Base-by-base conservation (phyloP, 2,797 vertebrate species). In the Aulostomus chinensis region DNA sequence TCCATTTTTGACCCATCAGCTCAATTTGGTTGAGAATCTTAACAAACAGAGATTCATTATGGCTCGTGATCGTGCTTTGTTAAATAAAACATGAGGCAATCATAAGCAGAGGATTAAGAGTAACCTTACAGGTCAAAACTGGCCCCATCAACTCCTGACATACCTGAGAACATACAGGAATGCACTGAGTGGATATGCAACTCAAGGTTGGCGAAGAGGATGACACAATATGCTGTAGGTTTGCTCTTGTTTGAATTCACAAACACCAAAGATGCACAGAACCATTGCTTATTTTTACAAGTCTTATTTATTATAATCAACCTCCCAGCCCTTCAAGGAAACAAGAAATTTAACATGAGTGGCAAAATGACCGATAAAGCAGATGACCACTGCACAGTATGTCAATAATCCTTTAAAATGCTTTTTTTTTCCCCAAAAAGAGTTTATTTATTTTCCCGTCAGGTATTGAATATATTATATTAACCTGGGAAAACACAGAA, bases 401-500 rank as follows among this genome's bases (percentile, higher is more conserved):
- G 15, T 30, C 25, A 30, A 13, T 31, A 26, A 43, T 31, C 16
- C 17, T 9, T 13, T 24, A 13, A 21, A n/a, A 20, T n/a, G 18
- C 4, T 10, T 18, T 18, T 36, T n/a, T 36, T 20, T 5, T 18
- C 6, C 10, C 2, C 4, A 36, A n/a, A 36, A n/a, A 21, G 16
- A 9, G 14, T 4, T 4, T 3, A 35, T 54, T 34, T 24, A 49
- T 21, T 63, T 59, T 59, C 35, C 45, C 37, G 14, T 38, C 46
- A 52, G 2, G 42, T 31, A 66, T 11, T 45, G 12, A 8, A 22
- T 8, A 34, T 36, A 14, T 43, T 38, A 30, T 49, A 62, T 62
- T 36, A n/a, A 26, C n/a, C 34, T 0, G 1, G 12, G 34, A 14
- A 57, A 60, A 18, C 13, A 12, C n/a, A 22, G 13, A 9, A 53